Percentiles rank a stretch among this genome's conserved stretches.
Evolutionary conservation across 1,140 invertebrate genomes (phyloP).

Genomic region (Akabosia matsudoensis): DNA sequence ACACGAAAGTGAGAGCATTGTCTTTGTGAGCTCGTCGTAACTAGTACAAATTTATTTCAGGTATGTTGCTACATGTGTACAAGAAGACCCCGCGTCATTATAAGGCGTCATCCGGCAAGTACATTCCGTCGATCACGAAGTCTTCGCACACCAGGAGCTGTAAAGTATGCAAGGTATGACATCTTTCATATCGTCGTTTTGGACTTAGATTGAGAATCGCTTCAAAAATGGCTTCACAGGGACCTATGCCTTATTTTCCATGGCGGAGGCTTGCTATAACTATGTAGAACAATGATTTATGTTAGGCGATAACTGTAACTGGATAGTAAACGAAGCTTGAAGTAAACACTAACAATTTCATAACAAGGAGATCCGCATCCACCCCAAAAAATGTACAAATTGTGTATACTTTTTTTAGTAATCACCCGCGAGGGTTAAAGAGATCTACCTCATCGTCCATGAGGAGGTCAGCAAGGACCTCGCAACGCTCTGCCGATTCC

Average conservation of each 20-base stretch:
- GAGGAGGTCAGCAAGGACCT: conserved; percentile 64
- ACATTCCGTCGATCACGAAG: conserved; percentile 37
- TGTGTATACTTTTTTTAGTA: neutral
- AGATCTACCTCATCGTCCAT: conserved; percentile 51
- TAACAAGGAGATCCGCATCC: too few relatives aligned
- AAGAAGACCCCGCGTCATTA: conserved; percentile 63
- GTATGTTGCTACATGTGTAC: conserved; percentile 81
- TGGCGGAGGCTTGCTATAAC: too few relatives aligned
- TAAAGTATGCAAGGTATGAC: neutral
- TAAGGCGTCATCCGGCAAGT: conserved; percentile 49
- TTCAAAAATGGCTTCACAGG: too few relatives aligned
- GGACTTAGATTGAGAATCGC: too few relatives aligned
- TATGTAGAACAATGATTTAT: too few relatives aligned
- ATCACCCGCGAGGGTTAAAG: conserved; percentile 14
- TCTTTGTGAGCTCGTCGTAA: too few relatives aligned
- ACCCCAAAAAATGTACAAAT: too few relatives aligned
- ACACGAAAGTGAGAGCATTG: neutral
- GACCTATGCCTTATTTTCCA: too few relatives aligned
- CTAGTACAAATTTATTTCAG: conserved; percentile 28
- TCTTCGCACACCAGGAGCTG: conserved; percentile 2
- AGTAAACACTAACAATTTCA: too few relatives aligned
- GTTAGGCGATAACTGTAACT: too few relatives aligned
- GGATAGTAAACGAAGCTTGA: too few relatives aligned
- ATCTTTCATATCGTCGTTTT: neutral
- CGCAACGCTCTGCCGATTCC: conserved; percentile 66